Percentiles rank a stretch among this genome's conserved stretches.
phyloP scores from a whole-genome alignment of 2,797 vertebrate genomes.

The Pangasius mekongensis region DNA sequence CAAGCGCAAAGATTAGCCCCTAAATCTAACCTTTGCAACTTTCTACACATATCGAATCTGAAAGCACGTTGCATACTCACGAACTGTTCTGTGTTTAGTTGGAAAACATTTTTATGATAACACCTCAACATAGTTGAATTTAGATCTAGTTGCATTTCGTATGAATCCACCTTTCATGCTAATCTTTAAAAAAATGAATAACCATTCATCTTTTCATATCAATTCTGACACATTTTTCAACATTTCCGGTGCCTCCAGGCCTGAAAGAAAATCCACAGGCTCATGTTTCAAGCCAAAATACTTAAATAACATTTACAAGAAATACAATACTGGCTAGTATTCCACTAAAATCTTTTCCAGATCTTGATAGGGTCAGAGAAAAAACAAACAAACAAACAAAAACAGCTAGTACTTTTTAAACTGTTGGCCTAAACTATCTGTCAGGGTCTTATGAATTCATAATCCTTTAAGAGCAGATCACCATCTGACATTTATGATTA shows the following conservation, averaged over 20 bases:
- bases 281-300: constrained; percentile 64
- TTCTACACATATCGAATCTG: background rate
- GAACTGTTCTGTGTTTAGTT: background rate
- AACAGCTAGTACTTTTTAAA: background rate
- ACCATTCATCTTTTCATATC: background rate
- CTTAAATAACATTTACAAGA: constrained; percentile 59
- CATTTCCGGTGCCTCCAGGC: constrained; percentile 45
- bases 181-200: background rate
- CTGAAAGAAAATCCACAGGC: constrained; percentile 50
- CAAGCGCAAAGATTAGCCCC: background rate
- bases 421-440: background rate
- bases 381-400: background rate
- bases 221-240: background rate
- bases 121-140: background rate
- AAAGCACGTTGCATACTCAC: background rate
- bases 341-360: constrained; percentile 17
- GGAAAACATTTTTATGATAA: background rate
- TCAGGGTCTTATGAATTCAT: background rate
- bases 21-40: background rate
- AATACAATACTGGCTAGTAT: constrained; percentile 49
- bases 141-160: background rate
- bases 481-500: background rate
- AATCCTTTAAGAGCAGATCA: background rate
- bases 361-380: background rate
- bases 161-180: background rate